Evolutionary conservation across 2,797 vertebrate species (phyloP).

Genomic region (Passerculus sandwichensis): DNA sequence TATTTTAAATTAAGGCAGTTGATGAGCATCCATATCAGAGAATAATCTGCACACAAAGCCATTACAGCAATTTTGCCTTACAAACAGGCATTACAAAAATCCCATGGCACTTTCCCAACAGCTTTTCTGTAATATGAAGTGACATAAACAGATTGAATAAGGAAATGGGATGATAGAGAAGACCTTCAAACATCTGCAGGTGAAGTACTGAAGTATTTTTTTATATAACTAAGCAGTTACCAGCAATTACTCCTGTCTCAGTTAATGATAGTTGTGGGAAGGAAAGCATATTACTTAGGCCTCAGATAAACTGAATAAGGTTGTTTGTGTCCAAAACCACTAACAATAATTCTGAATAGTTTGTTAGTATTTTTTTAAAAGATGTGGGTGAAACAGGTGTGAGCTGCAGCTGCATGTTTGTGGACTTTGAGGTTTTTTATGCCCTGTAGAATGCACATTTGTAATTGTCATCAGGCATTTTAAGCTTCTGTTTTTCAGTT

Average conservation of each 20-base stretch:
- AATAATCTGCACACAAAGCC: background rate
- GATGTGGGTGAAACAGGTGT: background rate
- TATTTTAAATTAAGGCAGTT: background rate
- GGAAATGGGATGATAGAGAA: background rate
- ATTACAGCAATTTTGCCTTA: conserved; percentile 1
- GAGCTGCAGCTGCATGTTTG: background rate
- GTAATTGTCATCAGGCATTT: background rate
- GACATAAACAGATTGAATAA: conserved; percentile 5
- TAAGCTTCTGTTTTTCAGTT: background rate
- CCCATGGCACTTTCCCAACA: background rate
- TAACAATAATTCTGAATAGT: background rate
- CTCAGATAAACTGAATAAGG: background rate
- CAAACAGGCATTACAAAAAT: conserved; percentile 1
- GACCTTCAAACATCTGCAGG: background rate
- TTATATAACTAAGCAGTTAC: background rate
- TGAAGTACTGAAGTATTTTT: background rate
- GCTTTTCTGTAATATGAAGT: background rate
- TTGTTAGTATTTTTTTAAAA: background rate
- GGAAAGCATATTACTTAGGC: background rate
- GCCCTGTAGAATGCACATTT: background rate
- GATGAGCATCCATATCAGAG: conserved; percentile 20
- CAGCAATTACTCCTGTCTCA: background rate
- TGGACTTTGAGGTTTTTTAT: background rate
- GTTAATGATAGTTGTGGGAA: background rate
- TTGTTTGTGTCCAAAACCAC: background rate